Evolutionary conservation across 2,888 invertebrate genomes (phyloP), one percentile per base, ranked within the genome.

Genomic region (Trissolcus brochymenae): DNA sequence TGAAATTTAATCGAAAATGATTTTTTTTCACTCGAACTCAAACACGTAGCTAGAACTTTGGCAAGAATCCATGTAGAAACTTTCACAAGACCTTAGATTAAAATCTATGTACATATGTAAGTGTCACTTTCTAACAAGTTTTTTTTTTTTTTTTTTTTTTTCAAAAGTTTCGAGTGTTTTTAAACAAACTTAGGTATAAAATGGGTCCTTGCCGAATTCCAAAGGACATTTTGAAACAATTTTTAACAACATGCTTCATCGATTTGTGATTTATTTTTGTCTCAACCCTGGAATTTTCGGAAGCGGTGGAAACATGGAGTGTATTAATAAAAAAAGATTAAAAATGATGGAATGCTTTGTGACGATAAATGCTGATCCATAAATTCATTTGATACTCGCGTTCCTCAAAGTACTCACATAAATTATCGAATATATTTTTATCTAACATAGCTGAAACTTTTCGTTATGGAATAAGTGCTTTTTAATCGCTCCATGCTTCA

Each of bases 401-500:
- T 21, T 51, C 46, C 17, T 16, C 19, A 51, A 51, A 51, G 19
- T 19, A 17, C 17, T 46, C 1, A 17, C 51, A 51, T 51, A 51
- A 51, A 51, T 51, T 51, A 51, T 51, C 51, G 51, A 21, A 51
- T 51, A 51, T 21, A 51, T 19, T 51, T 51, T 51, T 51, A 51
- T 51, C 51, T 51, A 51, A n/a, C 46, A 46, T 46, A 16, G 46
- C 46, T 46, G 51, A 19, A 51, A 51, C 17, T 51, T 16, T 19
- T 16, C 19, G 51, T 51, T 21, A 19, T 51, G 17, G 17, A 51
- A 51, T 51, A 19, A 51, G 16, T 51, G 51, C 51, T 51, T 51
- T 51, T 51, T 17, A 46, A 46, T 46, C 46, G 46, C 46, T 46
- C 46, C n/a, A 46, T 46, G 46, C 14, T 16, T 46, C 16, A 46